Evolutionary conservation across 2,888 invertebrate species (phyloP).

Genomic region (Caenorhabditis becei): DNA sequence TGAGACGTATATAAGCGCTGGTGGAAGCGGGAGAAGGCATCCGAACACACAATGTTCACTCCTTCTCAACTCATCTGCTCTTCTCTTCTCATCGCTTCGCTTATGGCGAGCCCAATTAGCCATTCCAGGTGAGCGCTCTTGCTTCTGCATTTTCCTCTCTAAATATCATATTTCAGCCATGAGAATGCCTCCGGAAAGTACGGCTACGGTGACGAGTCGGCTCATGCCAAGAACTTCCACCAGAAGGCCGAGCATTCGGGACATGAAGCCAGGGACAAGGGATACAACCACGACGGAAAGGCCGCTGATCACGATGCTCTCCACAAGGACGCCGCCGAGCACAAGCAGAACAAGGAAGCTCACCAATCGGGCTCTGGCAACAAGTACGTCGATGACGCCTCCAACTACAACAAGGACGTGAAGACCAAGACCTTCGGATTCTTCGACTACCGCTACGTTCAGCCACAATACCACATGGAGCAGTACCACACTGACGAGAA

Average conservation of each 20-base stretch:
- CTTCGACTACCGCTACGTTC: slow-evolving; percentile 77
- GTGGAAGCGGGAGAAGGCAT: slow-evolving; percentile 45
- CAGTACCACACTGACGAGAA: slow-evolving; percentile 77
- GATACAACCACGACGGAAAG: slow-evolving; percentile 62
- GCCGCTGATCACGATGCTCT: slow-evolving; percentile 65
- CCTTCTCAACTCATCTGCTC: slow-evolving; percentile 55
- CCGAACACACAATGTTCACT: slow-evolving; percentile 60
- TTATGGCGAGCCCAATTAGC: slow-evolving; percentile 50
- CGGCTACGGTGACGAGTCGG: slow-evolving; percentile 66
- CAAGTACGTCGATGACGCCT: slow-evolving; percentile 69
- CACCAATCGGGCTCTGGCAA: slow-evolving; percentile 67
- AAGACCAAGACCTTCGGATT: slow-evolving; percentile 77
- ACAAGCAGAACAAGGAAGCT: slow-evolving; percentile 66
- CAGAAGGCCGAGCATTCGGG: slow-evolving; percentile 66
- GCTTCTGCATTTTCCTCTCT: background rate
- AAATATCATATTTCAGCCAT: slow-evolving; percentile 49
- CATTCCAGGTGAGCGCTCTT: slow-evolving; percentile 46
- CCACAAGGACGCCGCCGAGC: slow-evolving; percentile 64
- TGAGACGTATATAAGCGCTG: slow-evolving; percentile 57
- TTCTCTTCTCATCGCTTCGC: slow-evolving; percentile 45
- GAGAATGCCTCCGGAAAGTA: slow-evolving; percentile 60
- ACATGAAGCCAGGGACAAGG: slow-evolving; percentile 59
- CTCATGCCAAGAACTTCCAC: slow-evolving; percentile 63
- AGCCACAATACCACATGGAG: slow-evolving; percentile 78
- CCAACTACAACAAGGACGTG: slow-evolving; percentile 73